Percentiles rank a stretch among this genome's conserved stretches.
Conservation (phyloP, 2,888 invertebrate species). For the Acanthoscelides obtectus region DNA sequence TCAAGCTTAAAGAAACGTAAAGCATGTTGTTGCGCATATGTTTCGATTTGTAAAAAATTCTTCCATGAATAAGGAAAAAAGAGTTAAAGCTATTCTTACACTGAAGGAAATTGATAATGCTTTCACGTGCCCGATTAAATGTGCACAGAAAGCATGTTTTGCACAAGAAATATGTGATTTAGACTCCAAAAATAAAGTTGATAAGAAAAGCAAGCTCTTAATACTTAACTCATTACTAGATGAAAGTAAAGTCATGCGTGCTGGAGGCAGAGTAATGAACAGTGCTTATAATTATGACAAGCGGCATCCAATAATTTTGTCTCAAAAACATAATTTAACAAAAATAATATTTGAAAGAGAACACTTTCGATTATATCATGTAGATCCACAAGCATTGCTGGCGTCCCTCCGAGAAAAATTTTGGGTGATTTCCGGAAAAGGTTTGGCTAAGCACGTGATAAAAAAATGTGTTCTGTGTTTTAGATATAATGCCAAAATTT, state of each 20-base stretch:
- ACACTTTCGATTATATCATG: constrained; percentile 15
- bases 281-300: constrained; percentile 14
- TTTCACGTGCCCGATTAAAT: too few species aligned
- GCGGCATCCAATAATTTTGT: constrained; percentile 17
- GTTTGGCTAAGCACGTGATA: constrained; percentile 12
- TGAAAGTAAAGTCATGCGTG: background rate
- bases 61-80: too few species aligned
- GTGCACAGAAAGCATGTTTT: too few species aligned
- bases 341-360: constrained; percentile 12
- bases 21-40: too few species aligned
- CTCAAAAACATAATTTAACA: constrained; percentile 15
- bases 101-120: too few species aligned
- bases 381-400: constrained; percentile 15
- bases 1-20: too few species aligned
- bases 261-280: constrained; percentile 13
- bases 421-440: constrained; percentile 14
- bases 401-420: constrained; percentile 3
- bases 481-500: constrained; percentile 9
- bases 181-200: too few species aligned
- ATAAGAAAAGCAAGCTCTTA: too few species aligned
- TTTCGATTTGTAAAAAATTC: too few species aligned
- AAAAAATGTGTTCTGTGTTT: constrained; percentile 19
- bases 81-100: too few species aligned
- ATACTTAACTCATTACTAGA: too few species aligned
- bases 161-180: too few species aligned